These are phyloP conservation scores for Sycobia sp. DNA, from an alignment of 1,140 invertebrate species.

Conservation along the genomic window DNA sequence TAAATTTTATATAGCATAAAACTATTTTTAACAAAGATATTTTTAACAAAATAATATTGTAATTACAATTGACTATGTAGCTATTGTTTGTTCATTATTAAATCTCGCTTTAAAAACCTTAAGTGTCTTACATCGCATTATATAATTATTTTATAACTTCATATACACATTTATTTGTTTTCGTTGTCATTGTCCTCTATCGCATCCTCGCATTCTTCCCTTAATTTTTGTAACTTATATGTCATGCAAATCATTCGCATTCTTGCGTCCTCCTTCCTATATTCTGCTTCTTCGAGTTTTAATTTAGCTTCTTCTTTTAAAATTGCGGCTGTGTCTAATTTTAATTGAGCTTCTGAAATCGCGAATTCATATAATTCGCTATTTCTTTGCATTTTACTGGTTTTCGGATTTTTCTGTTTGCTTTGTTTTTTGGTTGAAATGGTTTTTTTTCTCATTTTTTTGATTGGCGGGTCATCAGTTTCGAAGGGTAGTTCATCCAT, in stretches of 20 bases:
- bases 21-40: conserved; percentile 4
- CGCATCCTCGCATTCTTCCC: conserved; percentile 30
- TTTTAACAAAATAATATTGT: not conserved
- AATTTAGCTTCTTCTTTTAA: conserved; percentile 46
- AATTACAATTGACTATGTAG: not conserved
- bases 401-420: conserved; percentile 10
- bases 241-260: conserved; percentile 44
- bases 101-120: not conserved
- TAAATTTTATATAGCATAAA: conserved; percentile 26
- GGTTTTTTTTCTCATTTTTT: conserved; percentile 9
- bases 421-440: not conserved
- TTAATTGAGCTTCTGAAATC: conserved; percentile 46
- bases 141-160: no score
- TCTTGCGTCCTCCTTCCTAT: conserved; percentile 46
- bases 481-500: conserved; percentile 9
- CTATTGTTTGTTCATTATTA: not conserved
- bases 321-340: conserved; percentile 44
- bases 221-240: conserved; percentile 44
- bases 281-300: conserved; percentile 46
- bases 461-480: not conserved
- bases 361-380: conserved; percentile 40
- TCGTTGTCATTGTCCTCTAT: not conserved
- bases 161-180: not conserved
- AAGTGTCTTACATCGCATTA: no score
- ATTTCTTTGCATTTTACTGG: conserved; percentile 21